Base-by-base conservation (phyloP, 2,113 vertebrate genomes). In the Datnioides undecimradiatus region DNA sequence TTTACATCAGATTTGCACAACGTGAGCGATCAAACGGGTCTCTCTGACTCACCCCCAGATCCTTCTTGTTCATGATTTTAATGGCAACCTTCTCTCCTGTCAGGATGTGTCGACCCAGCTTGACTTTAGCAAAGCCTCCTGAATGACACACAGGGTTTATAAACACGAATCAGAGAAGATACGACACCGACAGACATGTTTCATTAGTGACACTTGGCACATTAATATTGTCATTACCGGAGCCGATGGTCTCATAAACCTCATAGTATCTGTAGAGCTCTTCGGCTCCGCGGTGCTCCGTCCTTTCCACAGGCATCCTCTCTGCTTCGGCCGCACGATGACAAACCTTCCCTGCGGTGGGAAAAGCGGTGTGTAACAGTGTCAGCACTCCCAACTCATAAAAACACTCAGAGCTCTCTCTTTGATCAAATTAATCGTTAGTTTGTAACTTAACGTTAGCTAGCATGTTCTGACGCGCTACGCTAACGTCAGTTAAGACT, bases 51-150 rank as follows among this genome's bases (percentile, higher is more conserved):
- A 99, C 98, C 96, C 97, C 97, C 14, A 99, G 92, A 27, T 96
- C 94, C 69, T 95, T 94, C 84, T 99, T 98, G 91, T 97, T 96
- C 97, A 99, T 98, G 80, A 98, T 97, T 94, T 99, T 99, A 88
- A 99, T 94, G 21, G 97, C 98, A 83, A 99, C 98, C 66, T 97
- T 97, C 91, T 99, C 97, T 86, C 97, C 96, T 3, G 97, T 97
- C 76, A 96, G 91, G 63, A 95, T 93, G 90, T 99, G 98, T 29
- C 92, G 92, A 0, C 94, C 98, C 68, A 98, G 95, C 73, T 99
- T 99, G 55, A 99, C 98, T 83, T 99, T 99, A 6, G 97, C 98
- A 91, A 99, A 99, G 16, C 97, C 98, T 85, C 98, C 98, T 99
- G 87, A 48, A 55, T 70, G 75, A 68, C 17, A 80, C n/a, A 77